These are phyloP conservation scores for Artibeus jamaicensis DNA, from an alignment of 2,797 vertebrate genomes.

Conservation along the genomic window DNA sequence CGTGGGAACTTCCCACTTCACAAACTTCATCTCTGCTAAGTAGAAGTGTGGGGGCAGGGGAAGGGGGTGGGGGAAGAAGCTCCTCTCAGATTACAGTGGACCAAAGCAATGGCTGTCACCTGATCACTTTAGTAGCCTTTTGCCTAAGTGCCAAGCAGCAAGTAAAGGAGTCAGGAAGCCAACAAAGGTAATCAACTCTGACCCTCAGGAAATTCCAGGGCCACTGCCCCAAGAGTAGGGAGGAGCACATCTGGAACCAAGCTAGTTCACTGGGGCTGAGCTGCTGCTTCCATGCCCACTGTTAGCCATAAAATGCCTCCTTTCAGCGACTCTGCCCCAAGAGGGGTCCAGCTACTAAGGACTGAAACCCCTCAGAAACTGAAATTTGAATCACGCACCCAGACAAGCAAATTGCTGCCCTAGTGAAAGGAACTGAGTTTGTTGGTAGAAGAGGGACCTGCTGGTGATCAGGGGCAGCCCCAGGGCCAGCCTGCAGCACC, in stretches of 20 bases:
- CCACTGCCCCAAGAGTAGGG: background rate
- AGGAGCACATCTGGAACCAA: background rate
- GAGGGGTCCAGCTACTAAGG: background rate
- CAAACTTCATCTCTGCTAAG: background rate
- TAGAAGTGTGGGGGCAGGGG: background rate
- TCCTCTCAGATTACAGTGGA: background rate
- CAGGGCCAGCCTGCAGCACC: rapidly evolving
- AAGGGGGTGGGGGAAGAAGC: background rate
- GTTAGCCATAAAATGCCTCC: background rate
- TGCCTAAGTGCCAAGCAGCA: background rate
- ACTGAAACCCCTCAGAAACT: background rate
- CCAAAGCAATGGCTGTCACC: background rate
- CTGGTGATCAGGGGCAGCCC: no score
- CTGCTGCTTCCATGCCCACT: background rate
- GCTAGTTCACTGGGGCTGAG: background rate
- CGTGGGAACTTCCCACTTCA: background rate
- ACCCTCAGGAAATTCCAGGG: background rate
- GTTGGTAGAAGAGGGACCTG: rapidly evolving
- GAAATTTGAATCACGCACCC: background rate
- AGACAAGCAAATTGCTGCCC: background rate
- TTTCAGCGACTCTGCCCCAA: background rate
- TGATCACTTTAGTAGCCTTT: background rate
- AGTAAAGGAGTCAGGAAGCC: background rate
- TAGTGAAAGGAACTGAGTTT: background rate
- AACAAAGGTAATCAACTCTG: background rate